phyloP scores from a whole-genome alignment of 2,888 invertebrate species.

The Erebia ligea region DNA sequence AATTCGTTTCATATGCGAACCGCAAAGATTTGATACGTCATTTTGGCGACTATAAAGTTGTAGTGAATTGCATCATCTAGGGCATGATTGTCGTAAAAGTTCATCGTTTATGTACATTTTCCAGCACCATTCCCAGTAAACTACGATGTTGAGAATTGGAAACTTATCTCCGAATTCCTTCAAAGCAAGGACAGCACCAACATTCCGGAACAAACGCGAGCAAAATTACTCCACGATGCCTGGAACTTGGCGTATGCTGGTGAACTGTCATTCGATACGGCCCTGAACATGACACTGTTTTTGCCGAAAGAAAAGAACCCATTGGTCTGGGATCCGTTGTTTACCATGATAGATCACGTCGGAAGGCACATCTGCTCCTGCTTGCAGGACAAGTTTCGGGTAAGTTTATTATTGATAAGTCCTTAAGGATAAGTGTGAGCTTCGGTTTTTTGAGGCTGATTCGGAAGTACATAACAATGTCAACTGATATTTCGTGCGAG shows the following conservation, averaged over 20 bases:
- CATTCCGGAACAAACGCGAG: slow-evolving; percentile 89
- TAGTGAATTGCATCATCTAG: too few relatives aligned
- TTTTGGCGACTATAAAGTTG: too few relatives aligned
- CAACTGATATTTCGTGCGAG: too few relatives aligned
- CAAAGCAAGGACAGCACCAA: slow-evolving; percentile 76
- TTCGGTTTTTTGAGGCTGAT: too few relatives aligned
- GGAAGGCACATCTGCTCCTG: slow-evolving; percentile 87
- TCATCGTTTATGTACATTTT: not conserved
- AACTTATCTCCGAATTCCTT: slow-evolving; percentile 86
- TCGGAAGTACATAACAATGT: too few relatives aligned
- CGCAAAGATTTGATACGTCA: too few relatives aligned
- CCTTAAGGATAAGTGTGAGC: too few relatives aligned
- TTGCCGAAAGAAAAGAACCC: slow-evolving; percentile 88
- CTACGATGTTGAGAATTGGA: slow-evolving; percentile 91
- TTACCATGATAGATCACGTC: slow-evolving; percentile 92
- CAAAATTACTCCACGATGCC: slow-evolving; percentile 89
- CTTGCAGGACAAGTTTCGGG: slow-evolving; percentile 88
- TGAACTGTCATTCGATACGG: slow-evolving; percentile 88
- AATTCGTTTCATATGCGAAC: too few relatives aligned
- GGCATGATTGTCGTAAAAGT: not conserved
- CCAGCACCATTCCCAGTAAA: slow-evolving; percentile 92
- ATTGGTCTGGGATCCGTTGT: slow-evolving; percentile 92
- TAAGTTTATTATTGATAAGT: slow-evolving; percentile 61
- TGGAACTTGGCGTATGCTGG: slow-evolving; percentile 92
- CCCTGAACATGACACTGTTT: slow-evolving; percentile 91